Base-by-base conservation (phyloP, 2,797 vertebrate species). In the Chrysocyon brachyurus region DNA sequence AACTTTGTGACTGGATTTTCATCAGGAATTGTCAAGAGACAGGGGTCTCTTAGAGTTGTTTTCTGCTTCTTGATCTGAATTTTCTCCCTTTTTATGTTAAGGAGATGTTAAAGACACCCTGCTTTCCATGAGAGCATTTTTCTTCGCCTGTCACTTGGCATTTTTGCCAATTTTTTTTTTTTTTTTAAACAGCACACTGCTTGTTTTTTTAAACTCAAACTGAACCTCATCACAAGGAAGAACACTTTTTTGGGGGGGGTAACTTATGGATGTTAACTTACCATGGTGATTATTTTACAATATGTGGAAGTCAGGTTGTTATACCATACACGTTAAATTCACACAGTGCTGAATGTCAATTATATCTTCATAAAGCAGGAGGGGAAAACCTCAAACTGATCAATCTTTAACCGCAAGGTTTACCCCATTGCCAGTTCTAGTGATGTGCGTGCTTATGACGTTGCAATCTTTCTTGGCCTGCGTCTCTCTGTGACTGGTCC, bases 401-500 rank as follows among this genome's bases (percentile, higher is more conserved):
- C 7, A 0, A 28, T 73, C 8, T 63, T 64, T 52, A 78, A 11
- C 56, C 0, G 0, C 17, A 31, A 4, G 12, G 4, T 12, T 31
- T 24, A 68, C 40, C 26, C 36, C 22, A 22, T 22, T 63, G 85
- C 26, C 31, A 1, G 14, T 54, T 15, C 12, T 19, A 19, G 83
- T 22, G 63, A 40, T 56, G 14, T 6, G 0, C 1, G 1, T 46
- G 72, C 52, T 82, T 12, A 22, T 54, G 36, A 22, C 36, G 28
- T 28, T 10, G 40, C 22, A 49, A 16, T 64, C 10, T 2, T 79
- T 84, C 22, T 26, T 15, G 26, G 61, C 6, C 52, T 64, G 21
- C 6, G 21, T 56, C 75, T 70, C 40, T 40, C 2, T 40, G 61
- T 17, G 68, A 73, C n/a, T 70, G 49, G 28, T 22, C 16, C 16